phyloP scores from a whole-genome alignment of 1,140 invertebrate species.

The Pogonomyrmex californicus region DNA sequence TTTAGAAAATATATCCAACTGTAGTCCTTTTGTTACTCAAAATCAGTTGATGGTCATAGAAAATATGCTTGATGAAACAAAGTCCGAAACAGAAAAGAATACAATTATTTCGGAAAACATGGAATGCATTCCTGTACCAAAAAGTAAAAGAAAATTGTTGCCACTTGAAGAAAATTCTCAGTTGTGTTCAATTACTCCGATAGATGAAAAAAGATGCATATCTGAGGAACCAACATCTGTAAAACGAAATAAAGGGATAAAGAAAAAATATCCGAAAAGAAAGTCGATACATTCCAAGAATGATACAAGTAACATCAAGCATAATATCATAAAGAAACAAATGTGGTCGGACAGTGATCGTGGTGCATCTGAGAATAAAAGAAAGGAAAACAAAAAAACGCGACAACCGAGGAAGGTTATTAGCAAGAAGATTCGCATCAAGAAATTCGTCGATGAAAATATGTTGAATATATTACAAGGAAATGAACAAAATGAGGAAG shows the following conservation, averaged over 20 bases:
- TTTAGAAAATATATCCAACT: slow-evolving; percentile 16
- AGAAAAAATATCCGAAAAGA: slow-evolving; percentile 44
- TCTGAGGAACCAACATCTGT: neutral
- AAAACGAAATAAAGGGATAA: slow-evolving; percentile 39
- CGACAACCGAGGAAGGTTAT: slow-evolving; percentile 76
- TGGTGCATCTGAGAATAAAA: neutral
- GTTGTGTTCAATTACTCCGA: slow-evolving; percentile 77
- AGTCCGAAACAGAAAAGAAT: slow-evolving; percentile 28
- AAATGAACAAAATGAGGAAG: slow-evolving; percentile 27
- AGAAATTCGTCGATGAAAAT: slow-evolving; percentile 72
- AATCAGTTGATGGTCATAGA: slow-evolving; percentile 64
- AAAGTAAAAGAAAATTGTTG: slow-evolving; percentile 76
- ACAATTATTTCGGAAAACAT: neutral
- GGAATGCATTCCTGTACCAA: neutral
- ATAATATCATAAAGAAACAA: neutral
- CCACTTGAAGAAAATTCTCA: slow-evolving; percentile 74
- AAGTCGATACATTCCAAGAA: slow-evolving; percentile 15
- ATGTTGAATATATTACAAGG: slow-evolving; percentile 69
- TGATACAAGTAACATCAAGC: slow-evolving; percentile 1
- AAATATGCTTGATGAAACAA: slow-evolving; percentile 69
- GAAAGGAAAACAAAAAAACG: slow-evolving; percentile 61
- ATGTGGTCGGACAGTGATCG: slow-evolving; percentile 34
- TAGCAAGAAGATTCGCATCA: slow-evolving; percentile 82
- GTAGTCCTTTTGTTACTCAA: neutral
- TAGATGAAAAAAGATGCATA: slow-evolving; percentile 44